Evolutionary conservation across 1,140 invertebrate species (phyloP).

Genomic region (Lepidurus couesii): DNA sequence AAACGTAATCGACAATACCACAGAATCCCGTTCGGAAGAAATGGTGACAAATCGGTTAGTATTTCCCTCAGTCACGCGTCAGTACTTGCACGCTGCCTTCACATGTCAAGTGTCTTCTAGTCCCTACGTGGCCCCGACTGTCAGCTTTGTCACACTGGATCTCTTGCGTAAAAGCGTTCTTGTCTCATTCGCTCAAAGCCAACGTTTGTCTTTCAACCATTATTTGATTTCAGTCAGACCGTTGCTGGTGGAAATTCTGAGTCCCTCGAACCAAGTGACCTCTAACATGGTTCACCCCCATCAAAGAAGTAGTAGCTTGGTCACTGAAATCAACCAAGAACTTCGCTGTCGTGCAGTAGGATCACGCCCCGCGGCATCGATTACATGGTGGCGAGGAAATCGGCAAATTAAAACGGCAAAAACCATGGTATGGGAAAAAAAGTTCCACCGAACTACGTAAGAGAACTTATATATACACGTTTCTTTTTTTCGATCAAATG

Average conservation of each 20-base stretch:
- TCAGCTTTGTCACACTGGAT: conserved; percentile 30
- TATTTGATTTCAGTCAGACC: background rate
- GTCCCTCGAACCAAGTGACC: background rate
- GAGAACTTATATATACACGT: background rate
- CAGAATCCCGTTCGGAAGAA: conserved; percentile 17
- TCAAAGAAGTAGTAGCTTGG: conserved; percentile 47
- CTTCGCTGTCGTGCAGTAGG: conserved; percentile 75
- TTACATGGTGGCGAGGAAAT: conserved; percentile 68
- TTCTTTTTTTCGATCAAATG: too few species aligned
- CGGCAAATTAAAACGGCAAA: conserved; percentile 56
- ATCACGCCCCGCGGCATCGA: conserved; percentile 68
- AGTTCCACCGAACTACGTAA: background rate
- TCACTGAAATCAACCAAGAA: conserved; percentile 68
- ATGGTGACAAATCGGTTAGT: conserved; percentile 28
- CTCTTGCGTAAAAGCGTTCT: conserved; percentile 24
- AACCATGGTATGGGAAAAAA: background rate
- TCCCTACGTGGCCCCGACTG: conserved; percentile 25
- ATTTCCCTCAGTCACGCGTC: conserved; percentile 24
- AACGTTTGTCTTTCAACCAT: background rate
- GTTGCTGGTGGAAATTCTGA: background rate
- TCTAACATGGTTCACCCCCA: conserved; percentile 22
- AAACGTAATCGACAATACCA: conserved; percentile 29
- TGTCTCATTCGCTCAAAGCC: background rate
- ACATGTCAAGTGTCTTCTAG: conserved; percentile 33
- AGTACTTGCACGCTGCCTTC: conserved; percentile 28